Conservation (phyloP, 2,888 invertebrate species). For the Lumbricus terrestris region DNA sequence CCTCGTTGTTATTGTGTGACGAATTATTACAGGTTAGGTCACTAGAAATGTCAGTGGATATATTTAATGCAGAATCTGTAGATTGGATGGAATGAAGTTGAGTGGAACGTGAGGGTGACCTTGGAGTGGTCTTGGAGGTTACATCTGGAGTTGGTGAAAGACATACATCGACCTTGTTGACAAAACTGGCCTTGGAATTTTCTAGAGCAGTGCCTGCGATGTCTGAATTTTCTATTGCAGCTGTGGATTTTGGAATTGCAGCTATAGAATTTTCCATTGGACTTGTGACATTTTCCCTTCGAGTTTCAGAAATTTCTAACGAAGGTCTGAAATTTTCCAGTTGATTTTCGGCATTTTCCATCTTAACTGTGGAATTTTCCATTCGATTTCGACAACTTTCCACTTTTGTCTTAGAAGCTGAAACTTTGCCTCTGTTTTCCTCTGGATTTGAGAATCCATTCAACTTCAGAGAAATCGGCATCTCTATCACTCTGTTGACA, state of each 20-base stretch:
- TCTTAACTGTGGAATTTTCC: neutral
- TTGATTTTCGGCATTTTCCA: neutral
- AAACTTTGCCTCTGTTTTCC: neutral
- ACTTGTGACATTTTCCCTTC: neutral
- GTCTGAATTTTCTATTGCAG: neutral
- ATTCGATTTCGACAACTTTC: neutral
- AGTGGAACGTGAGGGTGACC: neutral
- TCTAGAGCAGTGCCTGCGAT: neutral
- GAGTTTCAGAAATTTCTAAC: neutral
- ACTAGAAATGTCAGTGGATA: neutral
- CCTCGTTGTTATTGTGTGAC: neutral
- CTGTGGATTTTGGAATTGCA: neutral
- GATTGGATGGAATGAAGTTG: neutral
- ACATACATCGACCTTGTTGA: neutral
- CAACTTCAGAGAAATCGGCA: neutral
- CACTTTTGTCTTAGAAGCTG: neutral
- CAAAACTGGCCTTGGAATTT: slow-evolving; percentile 3
- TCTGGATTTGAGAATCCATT: neutral
- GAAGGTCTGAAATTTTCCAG: neutral
- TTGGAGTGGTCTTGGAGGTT: neutral
- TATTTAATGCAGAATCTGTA: neutral
- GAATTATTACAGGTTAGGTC: neutral
- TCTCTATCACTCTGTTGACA: neutral
- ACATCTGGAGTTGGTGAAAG: neutral
- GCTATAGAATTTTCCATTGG: neutral